Evolutionary conservation across 2,113 vertebrate species (phyloP).

Genomic region (Apteryx owenii): DNA sequence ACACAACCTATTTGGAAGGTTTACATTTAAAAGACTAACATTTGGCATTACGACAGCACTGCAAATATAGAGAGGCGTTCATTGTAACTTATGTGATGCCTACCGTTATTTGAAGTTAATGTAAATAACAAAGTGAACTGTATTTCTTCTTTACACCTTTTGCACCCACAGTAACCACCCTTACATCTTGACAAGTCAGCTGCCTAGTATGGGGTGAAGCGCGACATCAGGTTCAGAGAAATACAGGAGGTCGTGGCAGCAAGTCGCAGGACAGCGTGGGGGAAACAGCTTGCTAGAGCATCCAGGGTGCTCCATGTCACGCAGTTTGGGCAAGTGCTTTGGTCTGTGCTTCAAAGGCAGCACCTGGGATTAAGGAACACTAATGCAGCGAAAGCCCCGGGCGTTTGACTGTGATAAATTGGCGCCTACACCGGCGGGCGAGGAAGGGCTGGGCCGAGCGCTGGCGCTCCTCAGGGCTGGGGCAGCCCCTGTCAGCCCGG

Average conservation of each 20-base stretch:
- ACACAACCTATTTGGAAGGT: neutral
- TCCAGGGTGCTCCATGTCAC: neutral
- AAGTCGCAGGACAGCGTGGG: neutral
- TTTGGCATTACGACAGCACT: neutral
- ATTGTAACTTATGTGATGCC: neutral
- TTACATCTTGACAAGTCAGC: neutral
- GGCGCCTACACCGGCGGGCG: neutral
- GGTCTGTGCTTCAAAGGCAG: neutral
- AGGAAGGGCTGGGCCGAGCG: neutral
- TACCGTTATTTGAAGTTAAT: neutral
- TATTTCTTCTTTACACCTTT: neutral
- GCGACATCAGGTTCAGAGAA: neutral
- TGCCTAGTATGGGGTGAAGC: neutral
- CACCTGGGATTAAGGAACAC: neutral
- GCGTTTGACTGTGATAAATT: neutral
- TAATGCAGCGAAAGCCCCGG: neutral
- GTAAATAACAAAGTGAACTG: neutral
- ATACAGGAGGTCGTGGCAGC: neutral
- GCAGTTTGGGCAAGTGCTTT: neutral
- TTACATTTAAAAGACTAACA: neutral
- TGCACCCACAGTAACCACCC: neutral
- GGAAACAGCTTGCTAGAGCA: neutral
- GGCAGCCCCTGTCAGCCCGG: neutral
- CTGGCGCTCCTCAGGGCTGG: neutral
- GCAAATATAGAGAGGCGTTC: neutral